Conservation (phyloP, 2,113 vertebrate genomes). For the Corythoichthys haematopterus region DNA sequence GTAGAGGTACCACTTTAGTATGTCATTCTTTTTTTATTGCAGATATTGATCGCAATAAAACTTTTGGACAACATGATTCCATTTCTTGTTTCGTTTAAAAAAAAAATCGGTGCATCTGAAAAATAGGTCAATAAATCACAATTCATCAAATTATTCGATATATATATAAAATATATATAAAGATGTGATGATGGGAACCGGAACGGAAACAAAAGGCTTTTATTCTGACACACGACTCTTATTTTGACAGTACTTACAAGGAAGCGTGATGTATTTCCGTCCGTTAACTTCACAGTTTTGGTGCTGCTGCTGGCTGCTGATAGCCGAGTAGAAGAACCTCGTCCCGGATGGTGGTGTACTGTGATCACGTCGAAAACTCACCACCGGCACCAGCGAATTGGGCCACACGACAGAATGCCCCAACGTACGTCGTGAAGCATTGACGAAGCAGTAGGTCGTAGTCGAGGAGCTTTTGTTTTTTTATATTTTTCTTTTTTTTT, state of each 20-base stretch:
- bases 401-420: constrained; percentile 43
- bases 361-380: constrained; percentile 33
- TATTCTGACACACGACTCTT: constrained; percentile 12
- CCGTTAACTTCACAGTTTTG: constrained; percentile 25
- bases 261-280: neutral
- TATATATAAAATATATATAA: no score
- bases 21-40: no score
- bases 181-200: no score
- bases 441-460: neutral
- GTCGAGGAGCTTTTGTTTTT: neutral
- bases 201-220: neutral
- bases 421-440: constrained; percentile 34
- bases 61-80: no score
- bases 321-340: neutral
- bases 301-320: constrained; percentile 17
- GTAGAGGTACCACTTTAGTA: no score
- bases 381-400: constrained; percentile 2
- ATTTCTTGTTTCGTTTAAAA: no score
- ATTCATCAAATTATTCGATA: no score
- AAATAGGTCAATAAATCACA: no score
- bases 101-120: no score
- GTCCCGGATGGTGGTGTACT: constrained; percentile 29
- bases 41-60: no score
- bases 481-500: neutral
- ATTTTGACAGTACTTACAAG: neutral